Percentiles rank a stretch among this genome's conserved stretches.
Evolutionary conservation across 2,113 vertebrate genomes (phyloP).

Genomic region (Alethe castanea): DNA sequence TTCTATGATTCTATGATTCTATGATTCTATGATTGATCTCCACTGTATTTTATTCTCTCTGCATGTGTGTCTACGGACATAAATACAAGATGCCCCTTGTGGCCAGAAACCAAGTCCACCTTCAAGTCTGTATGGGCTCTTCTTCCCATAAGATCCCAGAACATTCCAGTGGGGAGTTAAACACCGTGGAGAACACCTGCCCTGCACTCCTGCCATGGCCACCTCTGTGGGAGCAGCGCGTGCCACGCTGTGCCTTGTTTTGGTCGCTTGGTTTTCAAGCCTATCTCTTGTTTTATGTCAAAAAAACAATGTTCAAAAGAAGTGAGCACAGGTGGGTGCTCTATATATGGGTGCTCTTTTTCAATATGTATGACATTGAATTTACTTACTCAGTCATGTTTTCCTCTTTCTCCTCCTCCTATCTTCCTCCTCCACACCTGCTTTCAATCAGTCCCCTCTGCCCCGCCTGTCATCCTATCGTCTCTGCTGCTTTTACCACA

Average conservation of each 20-base stretch:
- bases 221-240: rapidly evolving
- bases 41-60: background rate
- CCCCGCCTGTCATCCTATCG: constrained; percentile 51
- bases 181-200: rapidly evolving
- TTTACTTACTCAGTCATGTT: constrained; percentile 58
- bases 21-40: background rate
- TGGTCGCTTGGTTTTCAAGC: background rate
- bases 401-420: constrained; percentile 47
- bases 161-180: background rate
- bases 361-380: background rate
- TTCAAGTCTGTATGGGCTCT: background rate
- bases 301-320: background rate
- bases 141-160: background rate
- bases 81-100: background rate
- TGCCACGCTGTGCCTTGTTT: background rate
- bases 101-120: background rate
- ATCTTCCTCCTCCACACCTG: constrained; percentile 61
- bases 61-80: background rate
- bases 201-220: rapidly evolving
- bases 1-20: background rate
- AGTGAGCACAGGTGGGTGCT: constrained; percentile 41
- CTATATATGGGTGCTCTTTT: constrained; percentile 65
- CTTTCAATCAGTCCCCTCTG: constrained; percentile 64
- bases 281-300: background rate
- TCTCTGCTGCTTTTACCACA: constrained; percentile 60